These are phyloP conservation scores for Prosopocoilus inquinatus DNA, from an alignment of 2,888 invertebrate species.

Conservation along the genomic window DNA sequence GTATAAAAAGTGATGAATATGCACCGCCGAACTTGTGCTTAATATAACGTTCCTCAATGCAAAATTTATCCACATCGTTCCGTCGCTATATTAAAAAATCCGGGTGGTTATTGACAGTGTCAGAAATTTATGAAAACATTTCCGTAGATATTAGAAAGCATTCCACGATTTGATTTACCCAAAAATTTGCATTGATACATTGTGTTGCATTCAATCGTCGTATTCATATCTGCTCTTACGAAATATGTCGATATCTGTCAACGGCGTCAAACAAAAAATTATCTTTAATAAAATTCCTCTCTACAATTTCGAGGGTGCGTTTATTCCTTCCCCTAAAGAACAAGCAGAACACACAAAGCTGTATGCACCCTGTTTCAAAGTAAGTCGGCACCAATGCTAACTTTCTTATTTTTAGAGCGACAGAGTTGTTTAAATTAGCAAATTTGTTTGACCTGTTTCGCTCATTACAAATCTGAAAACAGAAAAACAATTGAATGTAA, in stretches of 20 bases:
- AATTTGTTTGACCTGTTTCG: too few species aligned
- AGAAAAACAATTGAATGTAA: too few species aligned
- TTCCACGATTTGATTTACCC: too few species aligned
- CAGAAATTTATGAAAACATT: too few species aligned
- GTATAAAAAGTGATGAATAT: slow-evolving; percentile 4
- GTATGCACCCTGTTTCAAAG: too few species aligned
- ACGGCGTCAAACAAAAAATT: slow-evolving; percentile 3
- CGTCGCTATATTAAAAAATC: neutral
- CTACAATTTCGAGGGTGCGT: neutral
- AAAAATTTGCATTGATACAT: neutral
- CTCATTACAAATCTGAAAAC: too few species aligned
- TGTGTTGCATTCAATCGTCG: slow-evolving; percentile 19
- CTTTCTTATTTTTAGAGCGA: too few species aligned
- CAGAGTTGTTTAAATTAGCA: too few species aligned
- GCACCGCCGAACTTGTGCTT: neutral
- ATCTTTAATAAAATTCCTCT: slow-evolving; percentile 5
- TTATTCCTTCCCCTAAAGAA: too few species aligned
- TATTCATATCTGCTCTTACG: slow-evolving; percentile 11
- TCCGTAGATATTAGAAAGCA: too few species aligned
- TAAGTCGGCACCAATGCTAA: too few species aligned
- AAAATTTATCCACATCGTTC: neutral
- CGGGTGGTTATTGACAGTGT: neutral
- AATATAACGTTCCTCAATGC: neutral
- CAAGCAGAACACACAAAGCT: too few species aligned
- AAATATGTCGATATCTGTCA: slow-evolving; percentile 5